Percentiles rank a stretch among this genome's conserved stretches.
Conservation (phyloP, 1,140 invertebrate species). For the Hypsibius dujardini region DNA sequence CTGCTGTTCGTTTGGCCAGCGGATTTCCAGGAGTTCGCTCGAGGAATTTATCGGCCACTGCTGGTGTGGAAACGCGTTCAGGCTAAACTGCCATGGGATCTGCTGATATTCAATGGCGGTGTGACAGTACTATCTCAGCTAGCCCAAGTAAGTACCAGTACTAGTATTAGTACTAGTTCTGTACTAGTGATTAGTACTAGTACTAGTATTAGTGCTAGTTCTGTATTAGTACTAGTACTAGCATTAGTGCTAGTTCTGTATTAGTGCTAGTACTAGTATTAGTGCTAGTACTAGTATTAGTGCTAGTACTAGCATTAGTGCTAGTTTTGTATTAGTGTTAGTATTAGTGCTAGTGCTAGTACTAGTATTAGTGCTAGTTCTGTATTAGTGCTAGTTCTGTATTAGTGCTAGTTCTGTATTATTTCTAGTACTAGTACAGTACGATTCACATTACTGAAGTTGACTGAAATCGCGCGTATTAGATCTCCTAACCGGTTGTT, state of each 20-base stretch:
- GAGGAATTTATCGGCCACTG: background rate
- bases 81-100: conserved; percentile 4
- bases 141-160: background rate
- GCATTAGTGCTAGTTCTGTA: background rate
- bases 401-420: too few relatives aligned
- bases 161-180: background rate
- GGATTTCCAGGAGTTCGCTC: background rate
- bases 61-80: background rate
- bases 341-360: too few relatives aligned
- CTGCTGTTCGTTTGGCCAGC: background rate
- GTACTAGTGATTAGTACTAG: background rate
- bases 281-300: too few relatives aligned
- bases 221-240: background rate
- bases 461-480: too few relatives aligned
- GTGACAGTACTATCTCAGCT: background rate
- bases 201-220: background rate
- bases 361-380: too few relatives aligned
- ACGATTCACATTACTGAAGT: too few relatives aligned
- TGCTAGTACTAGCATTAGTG: too few relatives aligned
- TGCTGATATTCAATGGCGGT: conserved; percentile 4
- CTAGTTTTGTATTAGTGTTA: too few relatives aligned
- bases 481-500: background rate
- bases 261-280: too few relatives aligned
- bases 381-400: too few relatives aligned
- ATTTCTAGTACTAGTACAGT: too few relatives aligned